These are phyloP conservation scores for Enteromius fasciolatus DNA, from an alignment of 2,797 vertebrate species.

Conservation along the genomic window DNA sequence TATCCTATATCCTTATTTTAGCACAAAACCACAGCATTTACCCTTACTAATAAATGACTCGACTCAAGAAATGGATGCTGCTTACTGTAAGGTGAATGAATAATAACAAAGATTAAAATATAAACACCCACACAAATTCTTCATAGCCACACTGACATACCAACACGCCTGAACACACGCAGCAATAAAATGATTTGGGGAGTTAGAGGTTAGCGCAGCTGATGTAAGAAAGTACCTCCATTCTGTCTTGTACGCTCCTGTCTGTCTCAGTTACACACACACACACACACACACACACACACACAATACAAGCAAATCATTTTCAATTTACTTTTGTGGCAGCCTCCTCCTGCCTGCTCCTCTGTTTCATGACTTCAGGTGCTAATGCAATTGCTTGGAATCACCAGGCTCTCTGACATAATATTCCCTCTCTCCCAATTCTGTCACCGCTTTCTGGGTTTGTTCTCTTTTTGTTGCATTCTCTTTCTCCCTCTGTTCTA, in stretches of 20 bases:
- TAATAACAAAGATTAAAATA: slow-evolving; percentile 78
- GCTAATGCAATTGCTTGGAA: slow-evolving; percentile 76
- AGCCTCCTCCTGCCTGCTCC: slow-evolving; percentile 64
- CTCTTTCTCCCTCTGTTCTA: slow-evolving; percentile 41
- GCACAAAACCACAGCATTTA: not conserved
- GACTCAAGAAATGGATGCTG: slow-evolving; percentile 65
- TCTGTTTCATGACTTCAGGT: slow-evolving; percentile 69
- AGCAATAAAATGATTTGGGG: slow-evolving; percentile 13
- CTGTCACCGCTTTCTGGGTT: slow-evolving; percentile 50
- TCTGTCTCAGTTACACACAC: slow-evolving; percentile 64
- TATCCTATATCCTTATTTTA: not conserved
- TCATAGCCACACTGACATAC: slow-evolving; percentile 42
- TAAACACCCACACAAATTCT: slow-evolving; percentile 50
- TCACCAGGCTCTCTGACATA: slow-evolving; percentile 70
- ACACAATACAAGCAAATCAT: slow-evolving; percentile 71
- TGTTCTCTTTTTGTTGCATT: slow-evolving; percentile 49
- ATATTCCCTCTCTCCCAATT: slow-evolving; percentile 62
- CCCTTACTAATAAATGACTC: not conserved
- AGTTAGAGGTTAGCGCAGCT: slow-evolving; percentile 19
- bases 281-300: slow-evolving; percentile 59
- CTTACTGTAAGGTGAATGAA: slow-evolving; percentile 73
- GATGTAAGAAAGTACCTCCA: slow-evolving; percentile 24
- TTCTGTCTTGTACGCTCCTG: slow-evolving; percentile 46
- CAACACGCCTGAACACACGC: slow-evolving; percentile 33
- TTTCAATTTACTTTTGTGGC: slow-evolving; percentile 80